Percentiles rank a stretch among this genome's conserved stretches.
These are phyloP conservation scores for Drosophila sordidapex DNA, from an alignment of 2,888 invertebrate genomes.

Conservation along the genomic window DNA sequence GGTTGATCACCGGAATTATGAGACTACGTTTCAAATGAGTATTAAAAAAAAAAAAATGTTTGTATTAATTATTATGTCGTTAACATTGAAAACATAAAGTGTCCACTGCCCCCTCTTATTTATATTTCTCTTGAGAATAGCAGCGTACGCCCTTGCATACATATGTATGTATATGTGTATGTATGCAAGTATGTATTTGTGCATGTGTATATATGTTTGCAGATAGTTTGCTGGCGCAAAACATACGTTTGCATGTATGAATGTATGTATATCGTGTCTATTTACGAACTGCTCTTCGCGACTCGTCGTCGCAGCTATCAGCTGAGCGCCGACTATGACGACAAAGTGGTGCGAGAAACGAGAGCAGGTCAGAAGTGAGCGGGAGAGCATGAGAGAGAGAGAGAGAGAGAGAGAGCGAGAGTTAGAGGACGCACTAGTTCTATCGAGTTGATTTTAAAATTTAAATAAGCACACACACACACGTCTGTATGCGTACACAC, in stretches of 20 bases:
- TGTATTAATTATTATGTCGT: background rate
- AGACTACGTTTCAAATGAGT: background rate
- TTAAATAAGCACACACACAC: background rate
- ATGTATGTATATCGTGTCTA: background rate
- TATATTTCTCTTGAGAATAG: background rate
- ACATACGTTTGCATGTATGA: constrained; percentile 12
- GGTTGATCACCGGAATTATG: background rate
- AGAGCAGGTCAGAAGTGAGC: constrained; percentile 40
- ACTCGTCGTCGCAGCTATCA: constrained; percentile 38
- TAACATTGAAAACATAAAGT: background rate
- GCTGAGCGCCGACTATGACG: constrained; percentile 55
- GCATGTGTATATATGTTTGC: background rate
- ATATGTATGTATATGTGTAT: background rate
- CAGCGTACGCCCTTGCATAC: constrained; percentile 2
- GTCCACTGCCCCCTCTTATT: background rate
- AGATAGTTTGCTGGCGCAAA: constrained; percentile 7
- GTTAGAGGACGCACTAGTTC: constrained; percentile 50
- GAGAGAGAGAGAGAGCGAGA: constrained; percentile 6
- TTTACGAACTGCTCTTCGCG: background rate
- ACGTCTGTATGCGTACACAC: background rate
- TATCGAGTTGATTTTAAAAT: constrained; percentile 13
- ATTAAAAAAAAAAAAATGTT: background rate
- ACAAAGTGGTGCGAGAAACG: constrained; percentile 48
- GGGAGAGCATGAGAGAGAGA: constrained; percentile 5
- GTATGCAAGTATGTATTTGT: background rate